phyloP scores from a whole-genome alignment of 2,113 vertebrate species.

The Ursus arctos region DNA sequence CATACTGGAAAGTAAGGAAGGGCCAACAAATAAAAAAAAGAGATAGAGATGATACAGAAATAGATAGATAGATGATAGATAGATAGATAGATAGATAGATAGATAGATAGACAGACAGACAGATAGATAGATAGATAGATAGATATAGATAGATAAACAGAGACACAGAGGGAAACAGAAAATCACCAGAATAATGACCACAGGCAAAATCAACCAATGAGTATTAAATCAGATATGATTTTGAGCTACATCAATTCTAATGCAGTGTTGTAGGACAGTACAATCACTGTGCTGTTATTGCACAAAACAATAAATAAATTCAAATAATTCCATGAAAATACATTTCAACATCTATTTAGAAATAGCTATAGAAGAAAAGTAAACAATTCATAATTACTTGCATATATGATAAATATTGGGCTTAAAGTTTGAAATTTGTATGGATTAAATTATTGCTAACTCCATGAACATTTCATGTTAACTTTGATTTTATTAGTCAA shows the following conservation, averaged over 20 bases:
- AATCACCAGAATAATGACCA: not conserved
- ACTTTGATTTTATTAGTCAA: not conserved
- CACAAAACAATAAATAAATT: not conserved
- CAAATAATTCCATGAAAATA: not conserved
- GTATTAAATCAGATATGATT: not conserved
- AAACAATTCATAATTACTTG: not conserved
- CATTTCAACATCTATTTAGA: not conserved
- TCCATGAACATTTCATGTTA: not conserved
- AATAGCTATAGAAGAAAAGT: not conserved
- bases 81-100: not conserved
- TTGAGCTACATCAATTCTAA: not conserved
- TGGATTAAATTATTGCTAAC: not conserved
- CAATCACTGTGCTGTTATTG: not conserved
- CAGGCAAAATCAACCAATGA: not conserved
- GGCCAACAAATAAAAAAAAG: not conserved
- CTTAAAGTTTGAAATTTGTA: not conserved
- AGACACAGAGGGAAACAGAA: not conserved
- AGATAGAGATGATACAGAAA: not conserved
- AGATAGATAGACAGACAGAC: accelerated
- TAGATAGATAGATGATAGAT: not conserved
- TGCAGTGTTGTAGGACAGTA: not conserved
- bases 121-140: not conserved
- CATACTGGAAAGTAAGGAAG: not conserved
- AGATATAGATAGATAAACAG: not conserved
- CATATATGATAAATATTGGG: not conserved